A percentile compares a stretch with the other conserved stretches of the same genome.
Conservation (phyloP, 2,113 vertebrate species). For the Sylvietta virens region DNA sequence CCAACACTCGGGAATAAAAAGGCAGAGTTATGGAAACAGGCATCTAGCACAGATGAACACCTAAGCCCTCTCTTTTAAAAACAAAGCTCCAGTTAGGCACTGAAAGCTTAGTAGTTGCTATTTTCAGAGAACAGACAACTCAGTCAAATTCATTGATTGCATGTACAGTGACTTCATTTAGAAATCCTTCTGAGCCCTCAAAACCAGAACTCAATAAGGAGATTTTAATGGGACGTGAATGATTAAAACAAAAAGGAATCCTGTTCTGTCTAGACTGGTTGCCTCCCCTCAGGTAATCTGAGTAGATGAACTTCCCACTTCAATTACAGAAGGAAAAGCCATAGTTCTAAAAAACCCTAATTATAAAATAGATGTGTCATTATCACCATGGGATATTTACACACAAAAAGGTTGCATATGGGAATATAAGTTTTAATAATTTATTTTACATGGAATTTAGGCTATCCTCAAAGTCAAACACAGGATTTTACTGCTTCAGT, state of each 20-base stretch:
- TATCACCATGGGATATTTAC: background rate
- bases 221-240: background rate
- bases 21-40: background rate
- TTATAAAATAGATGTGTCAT: background rate
- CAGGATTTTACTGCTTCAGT: background rate
- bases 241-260: background rate
- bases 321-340: background rate
- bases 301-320: background rate
- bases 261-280: background rate
- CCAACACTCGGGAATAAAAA: background rate
- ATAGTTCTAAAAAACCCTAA: background rate
- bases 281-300: background rate
- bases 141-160: background rate
- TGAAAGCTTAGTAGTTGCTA: background rate
- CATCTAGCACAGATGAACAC: background rate
- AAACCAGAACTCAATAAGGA: background rate
- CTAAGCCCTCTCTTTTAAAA: background rate
- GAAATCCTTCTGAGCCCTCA: conserved; percentile 12
- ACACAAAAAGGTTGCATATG: background rate
- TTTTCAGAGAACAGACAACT: background rate
- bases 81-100: background rate
- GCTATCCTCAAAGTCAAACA: background rate
- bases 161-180: background rate
- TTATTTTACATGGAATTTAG: background rate
- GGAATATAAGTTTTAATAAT: background rate